phyloP scores from a whole-genome alignment of 2,113 vertebrate genomes.

The Oncorhynchus clarkii region DNA sequence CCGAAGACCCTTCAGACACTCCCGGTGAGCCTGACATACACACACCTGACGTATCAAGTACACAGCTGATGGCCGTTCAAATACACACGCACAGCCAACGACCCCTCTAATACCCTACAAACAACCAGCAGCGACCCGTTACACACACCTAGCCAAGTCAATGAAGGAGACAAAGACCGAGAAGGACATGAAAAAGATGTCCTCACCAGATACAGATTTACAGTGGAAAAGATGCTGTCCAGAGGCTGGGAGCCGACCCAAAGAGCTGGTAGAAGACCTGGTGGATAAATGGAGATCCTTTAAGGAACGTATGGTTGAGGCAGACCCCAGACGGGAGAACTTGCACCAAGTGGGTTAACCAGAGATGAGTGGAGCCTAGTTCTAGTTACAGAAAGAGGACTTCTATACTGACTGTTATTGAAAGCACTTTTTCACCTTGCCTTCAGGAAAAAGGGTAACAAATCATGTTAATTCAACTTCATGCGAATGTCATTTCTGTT shows the following conservation, averaged over 20 bases:
- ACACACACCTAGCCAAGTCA: neutral
- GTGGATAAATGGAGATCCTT: constrained; percentile 12
- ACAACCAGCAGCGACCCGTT: neutral
- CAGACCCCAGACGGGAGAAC: neutral
- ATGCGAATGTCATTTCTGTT: neutral
- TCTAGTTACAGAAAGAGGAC: neutral
- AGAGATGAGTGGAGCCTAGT: neutral
- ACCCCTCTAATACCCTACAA: neutral
- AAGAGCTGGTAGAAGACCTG: constrained; percentile 23
- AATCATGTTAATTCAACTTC: constrained; percentile 2
- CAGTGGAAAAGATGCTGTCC: neutral
- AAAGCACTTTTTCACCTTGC: constrained; percentile 44
- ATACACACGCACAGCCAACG: neutral
- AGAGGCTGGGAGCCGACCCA: neutral
- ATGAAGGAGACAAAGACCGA: neutral
- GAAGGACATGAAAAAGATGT: neutral
- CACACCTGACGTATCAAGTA: too few relatives aligned
- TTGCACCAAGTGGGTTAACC: neutral
- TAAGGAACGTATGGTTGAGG: constrained; percentile 2
- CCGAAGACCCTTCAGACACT: neutral
- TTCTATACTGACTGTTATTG: neutral
- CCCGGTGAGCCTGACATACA: too few relatives aligned
- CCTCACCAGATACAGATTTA: neutral
- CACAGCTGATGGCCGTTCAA: neutral
- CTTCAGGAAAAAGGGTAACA: constrained; percentile 56